Percentiles rank a stretch among this genome's conserved stretches.
Evolutionary conservation across 2,888 invertebrate species (phyloP).

Genomic region (Andricus quercusramuli): DNA sequence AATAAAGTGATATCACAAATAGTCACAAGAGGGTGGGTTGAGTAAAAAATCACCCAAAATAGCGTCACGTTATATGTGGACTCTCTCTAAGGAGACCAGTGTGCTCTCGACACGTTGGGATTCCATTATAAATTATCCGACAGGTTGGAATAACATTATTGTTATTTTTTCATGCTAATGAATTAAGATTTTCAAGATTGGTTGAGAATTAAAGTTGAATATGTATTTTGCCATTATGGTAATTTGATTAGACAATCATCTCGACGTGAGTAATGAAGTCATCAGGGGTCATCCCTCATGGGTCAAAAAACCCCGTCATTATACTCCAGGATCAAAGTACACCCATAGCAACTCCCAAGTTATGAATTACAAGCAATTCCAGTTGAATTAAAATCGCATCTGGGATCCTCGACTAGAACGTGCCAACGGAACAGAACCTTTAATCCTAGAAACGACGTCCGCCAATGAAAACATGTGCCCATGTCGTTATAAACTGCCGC

Average conservation of each 20-base stretch:
- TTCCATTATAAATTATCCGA: no score
- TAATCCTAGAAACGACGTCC: conserved; percentile 24
- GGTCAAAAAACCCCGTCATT: conserved; percentile 6
- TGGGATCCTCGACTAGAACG: conserved; percentile 6
- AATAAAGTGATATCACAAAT: no score
- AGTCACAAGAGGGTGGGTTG: no score
- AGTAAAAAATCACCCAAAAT: no score
- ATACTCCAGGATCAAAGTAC: conserved; percentile 15
- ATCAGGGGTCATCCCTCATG: conserved; percentile 6
- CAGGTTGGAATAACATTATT: no score
- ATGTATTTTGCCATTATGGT: neutral
- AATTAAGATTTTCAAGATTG: no score
- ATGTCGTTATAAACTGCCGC: conserved; percentile 39
- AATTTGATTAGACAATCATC: conserved; percentile 19
- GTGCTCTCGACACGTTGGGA: no score
- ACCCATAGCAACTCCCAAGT: conserved; percentile 12
- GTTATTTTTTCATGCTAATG: no score
- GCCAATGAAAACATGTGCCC: conserved; percentile 28
- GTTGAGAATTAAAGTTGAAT: no score
- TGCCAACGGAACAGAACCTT: neutral
- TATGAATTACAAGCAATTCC: conserved; percentile 13
- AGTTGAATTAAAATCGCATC: conserved; percentile 23
- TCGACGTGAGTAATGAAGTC: conserved; percentile 19
- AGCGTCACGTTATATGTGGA: no score
- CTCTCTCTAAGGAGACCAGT: no score